Conservation (phyloP, 2,113 vertebrate genomes). For the Percina caprodes region DNA sequence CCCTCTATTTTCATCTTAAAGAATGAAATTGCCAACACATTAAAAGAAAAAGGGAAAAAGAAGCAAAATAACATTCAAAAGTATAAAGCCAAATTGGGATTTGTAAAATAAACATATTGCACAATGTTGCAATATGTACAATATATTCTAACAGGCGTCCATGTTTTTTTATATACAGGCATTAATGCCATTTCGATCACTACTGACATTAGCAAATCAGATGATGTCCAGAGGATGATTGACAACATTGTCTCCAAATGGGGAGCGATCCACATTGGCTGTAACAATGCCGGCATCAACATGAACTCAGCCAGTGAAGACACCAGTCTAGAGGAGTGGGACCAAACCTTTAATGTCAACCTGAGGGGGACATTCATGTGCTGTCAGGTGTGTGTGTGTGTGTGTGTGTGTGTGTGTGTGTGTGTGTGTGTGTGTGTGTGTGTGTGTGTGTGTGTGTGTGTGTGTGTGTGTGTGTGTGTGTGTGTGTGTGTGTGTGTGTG, state of each 20-base stretch:
- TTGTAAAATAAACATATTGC: not conserved
- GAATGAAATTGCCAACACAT: not conserved
- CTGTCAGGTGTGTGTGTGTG: conserved; percentile 82
- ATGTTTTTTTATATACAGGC: conserved; percentile 66
- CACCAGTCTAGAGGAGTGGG: conserved; percentile 86
- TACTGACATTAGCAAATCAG: conserved; percentile 86
- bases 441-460: too few species aligned
- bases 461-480: conserved; percentile 61
- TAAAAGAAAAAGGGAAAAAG: not conserved
- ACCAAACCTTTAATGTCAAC: conserved; percentile 86
- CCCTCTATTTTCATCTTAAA: not conserved
- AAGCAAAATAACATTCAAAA: not conserved
- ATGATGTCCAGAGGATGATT: conserved; percentile 82
- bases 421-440: not conserved
- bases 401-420: conserved; percentile 9
- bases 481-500: conserved; percentile 19
- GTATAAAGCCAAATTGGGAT: not conserved
- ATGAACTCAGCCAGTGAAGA: conserved; percentile 88
- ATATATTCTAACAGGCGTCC: not conserved
- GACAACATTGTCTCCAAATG: conserved; percentile 80
- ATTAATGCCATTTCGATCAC: conserved; percentile 81
- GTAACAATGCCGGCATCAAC: conserved; percentile 88
- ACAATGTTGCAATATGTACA: not conserved
- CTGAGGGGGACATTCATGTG: conserved; percentile 87
- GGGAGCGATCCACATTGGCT: conserved; percentile 82